phyloP scores from a whole-genome alignment of 2,113 vertebrate genomes.

The Lasiurus cinereus region DNA sequence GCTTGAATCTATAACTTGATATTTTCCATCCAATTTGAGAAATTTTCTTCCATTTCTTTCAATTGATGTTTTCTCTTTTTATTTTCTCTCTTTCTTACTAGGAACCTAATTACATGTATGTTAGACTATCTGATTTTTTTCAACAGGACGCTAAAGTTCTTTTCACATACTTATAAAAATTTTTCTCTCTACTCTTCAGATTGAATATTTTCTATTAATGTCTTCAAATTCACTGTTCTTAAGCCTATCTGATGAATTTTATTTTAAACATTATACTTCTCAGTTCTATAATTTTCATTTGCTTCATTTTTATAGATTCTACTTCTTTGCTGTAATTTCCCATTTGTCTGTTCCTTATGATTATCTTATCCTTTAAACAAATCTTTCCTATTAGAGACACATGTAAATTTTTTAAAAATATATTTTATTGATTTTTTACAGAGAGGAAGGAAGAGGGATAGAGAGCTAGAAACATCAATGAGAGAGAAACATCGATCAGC shows the following conservation, averaged over 20 bases:
- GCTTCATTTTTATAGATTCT: conserved; percentile 2
- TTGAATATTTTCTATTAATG: not conserved
- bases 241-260: not conserved
- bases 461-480: too few relatives aligned
- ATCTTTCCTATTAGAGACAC: too few relatives aligned
- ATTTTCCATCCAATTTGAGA: not conserved
- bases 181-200: not conserved
- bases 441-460: too few relatives aligned
- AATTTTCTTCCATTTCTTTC: not conserved
- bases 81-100: not conserved
- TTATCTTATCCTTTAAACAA: conserved; percentile 25
- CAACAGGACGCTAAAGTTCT: not conserved
- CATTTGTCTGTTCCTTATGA: conserved; percentile 10
- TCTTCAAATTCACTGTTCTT: conserved; percentile 17
- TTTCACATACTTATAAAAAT: not conserved
- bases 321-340: not conserved
- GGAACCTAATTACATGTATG: not conserved
- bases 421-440: too few relatives aligned
- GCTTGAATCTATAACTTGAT: not conserved
- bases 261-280: conserved; percentile 52
- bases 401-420: too few relatives aligned
- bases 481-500: too few relatives aligned
- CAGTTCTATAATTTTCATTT: conserved; percentile 62
- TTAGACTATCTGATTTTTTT: conserved; percentile 4
- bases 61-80: not conserved